A percentile compares a stretch with the other conserved stretches of the same genome.
Evolutionary conservation across 2,797 vertebrate genomes (phyloP).

Genomic region (Argyrosomus regius): DNA sequence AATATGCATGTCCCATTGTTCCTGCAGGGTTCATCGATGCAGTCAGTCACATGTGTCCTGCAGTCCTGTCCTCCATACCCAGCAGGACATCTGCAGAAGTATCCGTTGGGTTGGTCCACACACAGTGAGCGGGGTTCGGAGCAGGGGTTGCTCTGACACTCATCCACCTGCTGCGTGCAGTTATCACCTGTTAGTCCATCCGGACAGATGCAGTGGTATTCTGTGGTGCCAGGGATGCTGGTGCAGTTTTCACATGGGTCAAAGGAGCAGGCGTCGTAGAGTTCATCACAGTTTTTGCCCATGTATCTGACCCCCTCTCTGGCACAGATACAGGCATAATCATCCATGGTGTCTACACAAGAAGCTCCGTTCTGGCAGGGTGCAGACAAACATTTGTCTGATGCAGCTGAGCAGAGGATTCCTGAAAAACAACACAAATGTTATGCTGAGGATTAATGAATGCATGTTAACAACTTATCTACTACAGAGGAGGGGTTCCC

Average conservation of each 20-base stretch:
- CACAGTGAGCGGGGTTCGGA: constrained; percentile 77
- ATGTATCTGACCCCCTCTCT: constrained; percentile 81
- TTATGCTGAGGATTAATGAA: not conserved
- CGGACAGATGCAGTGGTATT: constrained; percentile 84
- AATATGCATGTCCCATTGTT: constrained; percentile 86
- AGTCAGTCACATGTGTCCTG: constrained; percentile 74
- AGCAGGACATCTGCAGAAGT: constrained; percentile 84
- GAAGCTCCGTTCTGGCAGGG: constrained; percentile 89
- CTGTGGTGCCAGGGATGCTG: constrained; percentile 71
- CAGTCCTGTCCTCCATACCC: constrained; percentile 83
- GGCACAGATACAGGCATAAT: constrained; percentile 88
- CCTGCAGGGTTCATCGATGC: constrained; percentile 86
- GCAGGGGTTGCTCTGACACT: constrained; percentile 88
- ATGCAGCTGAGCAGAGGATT: constrained; percentile 80
- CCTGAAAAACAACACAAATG: constrained; percentile 76
- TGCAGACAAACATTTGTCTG: constrained; percentile 84
- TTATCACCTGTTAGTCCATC: constrained; percentile 76
- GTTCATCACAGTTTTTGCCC: constrained; percentile 86
- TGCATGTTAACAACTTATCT: not conserved
- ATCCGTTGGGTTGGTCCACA: constrained; percentile 78
- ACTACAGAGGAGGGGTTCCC: not conserved
- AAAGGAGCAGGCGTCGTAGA: constrained; percentile 85
- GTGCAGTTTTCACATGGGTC: constrained; percentile 82
- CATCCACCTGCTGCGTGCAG: constrained; percentile 79
- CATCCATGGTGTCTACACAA: constrained; percentile 85